A percentile compares a stretch with the other conserved stretches of the same genome.
These are phyloP conservation scores for Leptopilina clavipes DNA, from an alignment of 1,140 invertebrate species.

Conservation along the genomic window DNA sequence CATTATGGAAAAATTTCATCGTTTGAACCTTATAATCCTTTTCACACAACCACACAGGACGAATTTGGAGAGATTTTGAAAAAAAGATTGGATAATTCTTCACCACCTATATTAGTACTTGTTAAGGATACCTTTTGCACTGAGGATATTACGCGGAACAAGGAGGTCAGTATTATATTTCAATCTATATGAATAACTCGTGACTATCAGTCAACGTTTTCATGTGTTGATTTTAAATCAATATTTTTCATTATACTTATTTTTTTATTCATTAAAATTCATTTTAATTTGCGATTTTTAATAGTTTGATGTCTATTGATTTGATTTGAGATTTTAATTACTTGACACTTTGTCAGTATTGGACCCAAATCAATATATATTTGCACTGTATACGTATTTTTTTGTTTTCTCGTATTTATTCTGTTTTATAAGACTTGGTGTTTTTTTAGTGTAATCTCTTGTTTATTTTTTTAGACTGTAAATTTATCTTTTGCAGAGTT, in stretches of 20 bases:
- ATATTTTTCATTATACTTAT: neutral
- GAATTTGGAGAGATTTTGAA: constrained; percentile 56
- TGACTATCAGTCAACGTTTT: constrained; percentile 30
- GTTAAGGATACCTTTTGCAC: constrained; percentile 63
- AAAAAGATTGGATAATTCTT: constrained; percentile 50
- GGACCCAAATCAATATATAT: no score
- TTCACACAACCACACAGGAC: constrained; percentile 53
- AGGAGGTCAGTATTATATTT: constrained; percentile 55
- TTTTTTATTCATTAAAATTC: constrained; percentile 27
- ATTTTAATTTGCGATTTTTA: neutral
- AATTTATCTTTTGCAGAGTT: constrained; percentile 47
- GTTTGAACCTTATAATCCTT: constrained; percentile 52
- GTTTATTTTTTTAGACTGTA: neutral
- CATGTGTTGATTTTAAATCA: neutral
- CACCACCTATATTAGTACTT: constrained; percentile 57
- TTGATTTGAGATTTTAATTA: neutral
- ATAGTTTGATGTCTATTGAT: no score
- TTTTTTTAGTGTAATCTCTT: neutral
- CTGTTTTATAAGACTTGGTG: no score
- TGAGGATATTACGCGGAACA: constrained; percentile 65
- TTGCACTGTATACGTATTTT: no score
- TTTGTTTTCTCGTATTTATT: no score
- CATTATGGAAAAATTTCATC: constrained; percentile 44
- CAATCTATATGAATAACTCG: neutral
- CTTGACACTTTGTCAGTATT: no score